Conservation (phyloP, 2,888 invertebrate genomes). For the Venustoraphidia nigricollis region DNA sequence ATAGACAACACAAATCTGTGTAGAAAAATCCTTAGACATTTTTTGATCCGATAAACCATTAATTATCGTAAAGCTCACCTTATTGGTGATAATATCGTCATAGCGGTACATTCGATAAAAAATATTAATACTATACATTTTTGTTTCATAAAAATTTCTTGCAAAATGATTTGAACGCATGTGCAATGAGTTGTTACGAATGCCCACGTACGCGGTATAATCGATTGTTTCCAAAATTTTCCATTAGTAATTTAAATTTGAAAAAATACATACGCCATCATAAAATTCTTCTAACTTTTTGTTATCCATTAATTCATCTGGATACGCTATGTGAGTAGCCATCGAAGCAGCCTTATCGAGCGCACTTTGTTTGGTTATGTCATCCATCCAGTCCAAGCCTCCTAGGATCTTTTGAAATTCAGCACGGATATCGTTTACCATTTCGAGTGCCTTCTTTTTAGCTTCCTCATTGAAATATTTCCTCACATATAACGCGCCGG, state of each 20-base stretch:
- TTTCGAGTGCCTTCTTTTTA: slow-evolving; percentile 67
- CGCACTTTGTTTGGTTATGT: slow-evolving; percentile 57
- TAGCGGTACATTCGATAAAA: too few relatives aligned
- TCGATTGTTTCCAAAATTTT: too few relatives aligned
- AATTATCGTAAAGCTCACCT: too few relatives aligned
- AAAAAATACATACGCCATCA: slow-evolving; percentile 35
- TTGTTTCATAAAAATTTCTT: too few relatives aligned
- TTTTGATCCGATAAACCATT: too few relatives aligned
- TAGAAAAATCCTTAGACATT: too few relatives aligned
- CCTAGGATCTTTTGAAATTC: slow-evolving; percentile 69
- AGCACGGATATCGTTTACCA: slow-evolving; percentile 71
- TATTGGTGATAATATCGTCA: too few relatives aligned
- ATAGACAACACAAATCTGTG: too few relatives aligned
- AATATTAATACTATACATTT: too few relatives aligned
- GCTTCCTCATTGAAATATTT: slow-evolving; percentile 78
- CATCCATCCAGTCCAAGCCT: slow-evolving; percentile 88
- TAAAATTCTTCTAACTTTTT: slow-evolving; percentile 69
- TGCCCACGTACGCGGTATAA: too few relatives aligned
- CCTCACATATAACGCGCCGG: slow-evolving; percentile 74
- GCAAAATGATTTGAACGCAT: too few relatives aligned
- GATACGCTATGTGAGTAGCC: slow-evolving; percentile 84
- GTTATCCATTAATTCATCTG: slow-evolving; percentile 73
- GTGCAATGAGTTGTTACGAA: too few relatives aligned
- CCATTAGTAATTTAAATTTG: not conserved
- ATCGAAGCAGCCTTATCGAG: slow-evolving; percentile 68